phyloP scores from a whole-genome alignment of 92 coral and sea anemone genomes.

The Zoanthus solanderi region DNA sequence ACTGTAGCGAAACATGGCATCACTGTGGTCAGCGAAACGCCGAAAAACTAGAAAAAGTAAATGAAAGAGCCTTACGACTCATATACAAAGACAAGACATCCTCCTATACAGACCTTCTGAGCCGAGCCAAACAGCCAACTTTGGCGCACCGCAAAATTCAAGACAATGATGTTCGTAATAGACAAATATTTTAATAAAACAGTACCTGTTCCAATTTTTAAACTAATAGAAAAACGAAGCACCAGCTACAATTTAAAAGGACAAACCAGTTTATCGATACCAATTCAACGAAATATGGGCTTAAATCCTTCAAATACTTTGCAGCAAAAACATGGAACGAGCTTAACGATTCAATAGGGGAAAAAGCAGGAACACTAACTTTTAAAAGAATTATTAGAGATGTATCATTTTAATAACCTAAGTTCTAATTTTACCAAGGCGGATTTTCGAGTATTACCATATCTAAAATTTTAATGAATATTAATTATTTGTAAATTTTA shows the following conservation, averaged over 20 bases:
- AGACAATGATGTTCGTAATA: neutral
- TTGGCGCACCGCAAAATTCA: conserved; percentile 18
- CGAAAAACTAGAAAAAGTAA: too few species aligned
- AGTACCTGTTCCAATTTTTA: conserved; percentile 15
- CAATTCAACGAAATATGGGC: too few species aligned
- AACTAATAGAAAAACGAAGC: conserved; percentile 13
- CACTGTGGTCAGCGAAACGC: too few species aligned
- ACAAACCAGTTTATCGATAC: neutral
- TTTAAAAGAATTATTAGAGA: conserved; percentile 15
- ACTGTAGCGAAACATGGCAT: too few species aligned
- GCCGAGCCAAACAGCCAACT: conserved; percentile 17
- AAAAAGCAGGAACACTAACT: neutral
- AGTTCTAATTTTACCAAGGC: too few species aligned
- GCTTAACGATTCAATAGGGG: conserved; percentile 26
- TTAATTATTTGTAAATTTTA: too few species aligned
- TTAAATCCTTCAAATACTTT: too few species aligned
- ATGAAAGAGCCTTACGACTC: neutral
- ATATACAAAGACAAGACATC: neutral
- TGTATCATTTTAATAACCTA: neutral
- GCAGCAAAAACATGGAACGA: conserved; percentile 25
- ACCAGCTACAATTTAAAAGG: conserved; percentile 45
- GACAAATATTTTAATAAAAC: conserved; percentile 9
- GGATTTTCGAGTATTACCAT: too few species aligned
- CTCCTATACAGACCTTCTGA: neutral
- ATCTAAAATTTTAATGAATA: too few species aligned